Conservation (phyloP, 2,797 vertebrate genomes). For the Scolopax bukidnonensis region DNA sequence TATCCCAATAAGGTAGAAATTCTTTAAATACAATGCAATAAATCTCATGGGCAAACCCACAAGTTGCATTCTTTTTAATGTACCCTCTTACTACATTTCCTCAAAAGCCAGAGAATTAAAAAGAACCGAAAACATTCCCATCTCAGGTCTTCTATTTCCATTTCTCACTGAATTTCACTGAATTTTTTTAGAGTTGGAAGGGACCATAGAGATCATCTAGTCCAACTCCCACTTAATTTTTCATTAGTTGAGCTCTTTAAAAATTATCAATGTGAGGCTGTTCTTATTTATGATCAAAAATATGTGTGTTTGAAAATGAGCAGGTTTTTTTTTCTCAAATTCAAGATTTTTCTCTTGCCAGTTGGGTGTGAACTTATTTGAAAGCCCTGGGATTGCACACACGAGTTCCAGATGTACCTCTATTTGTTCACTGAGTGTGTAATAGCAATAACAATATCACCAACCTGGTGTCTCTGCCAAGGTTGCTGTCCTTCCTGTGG, state of each 20-base stretch:
- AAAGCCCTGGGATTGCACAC: background rate
- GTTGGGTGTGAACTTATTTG: background rate
- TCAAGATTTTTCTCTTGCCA: background rate
- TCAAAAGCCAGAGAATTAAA: background rate
- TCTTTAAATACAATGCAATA: background rate
- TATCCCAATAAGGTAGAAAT: background rate
- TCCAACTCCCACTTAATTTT: background rate
- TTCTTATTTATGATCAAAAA: background rate
- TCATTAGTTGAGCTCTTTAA: background rate
- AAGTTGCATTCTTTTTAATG: background rate
- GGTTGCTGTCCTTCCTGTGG: background rate
- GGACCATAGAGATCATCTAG: too few relatives aligned
- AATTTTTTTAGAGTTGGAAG: too few relatives aligned
- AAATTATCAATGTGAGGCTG: background rate
- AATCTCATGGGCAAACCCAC: background rate
- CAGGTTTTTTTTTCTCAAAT: background rate
- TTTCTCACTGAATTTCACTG: background rate
- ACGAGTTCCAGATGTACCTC: background rate
- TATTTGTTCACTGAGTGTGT: background rate
- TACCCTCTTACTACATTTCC: background rate
- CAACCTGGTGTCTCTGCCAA: background rate
- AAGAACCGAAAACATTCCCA: background rate
- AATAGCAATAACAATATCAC: background rate
- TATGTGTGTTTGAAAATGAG: accelerated
- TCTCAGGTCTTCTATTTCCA: background rate